Evolutionary conservation across 2,113 vertebrate species (phyloP), one percentile per base, ranked within the genome.

Genomic region (Notothenia rossii): DNA sequence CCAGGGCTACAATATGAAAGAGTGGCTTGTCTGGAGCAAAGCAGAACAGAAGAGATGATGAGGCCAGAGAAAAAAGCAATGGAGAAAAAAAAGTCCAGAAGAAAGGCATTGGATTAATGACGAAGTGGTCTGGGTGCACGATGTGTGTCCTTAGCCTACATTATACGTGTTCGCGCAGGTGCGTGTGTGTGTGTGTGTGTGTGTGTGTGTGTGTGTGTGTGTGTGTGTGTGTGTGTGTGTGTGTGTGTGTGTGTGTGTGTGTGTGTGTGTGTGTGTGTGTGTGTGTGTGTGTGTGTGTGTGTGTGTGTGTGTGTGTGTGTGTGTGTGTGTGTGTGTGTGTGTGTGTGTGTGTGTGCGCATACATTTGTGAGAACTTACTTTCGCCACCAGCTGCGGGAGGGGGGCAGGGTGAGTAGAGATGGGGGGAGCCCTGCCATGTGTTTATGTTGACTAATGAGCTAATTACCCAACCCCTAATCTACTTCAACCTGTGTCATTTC

Each of bases 1-100:
- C 89, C 92, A 93, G 88, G 63, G 84, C 88, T 91, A 81, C 92
- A 95, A 94, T 96, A 95, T 97, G 94, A 97, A 97, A 96, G 94
- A 91, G 81, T 77, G 90, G 91, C 90, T 96, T 96, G 96, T 94
- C 94, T 94, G 69, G 89, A 88, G 87, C 90, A 74, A 82, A 86
- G 91, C 79, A 93, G 85, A 89, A 80, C 88, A 93, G 89, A 80
- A 65, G 75, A 86, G 81, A 85, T 67, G 86, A 82, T 69, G 83
- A 86, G 67, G 79, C 60, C 65, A 65, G 56, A 81, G 75, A 79
- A 72, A 82, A 73, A 72, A 65, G 45, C 49, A 69, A 29, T 72
- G 75, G 81, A 83, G 72, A 71, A 77, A 73, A 88, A 73, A 68
- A 71, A 60, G 76, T 72, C 79, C 61, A 86, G 79, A 67, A 83